Percentiles rank a stretch among this genome's conserved stretches.
These are phyloP conservation scores for Beris chalybata DNA, from an alignment of 2,888 invertebrate genomes.

Conservation along the genomic window DNA sequence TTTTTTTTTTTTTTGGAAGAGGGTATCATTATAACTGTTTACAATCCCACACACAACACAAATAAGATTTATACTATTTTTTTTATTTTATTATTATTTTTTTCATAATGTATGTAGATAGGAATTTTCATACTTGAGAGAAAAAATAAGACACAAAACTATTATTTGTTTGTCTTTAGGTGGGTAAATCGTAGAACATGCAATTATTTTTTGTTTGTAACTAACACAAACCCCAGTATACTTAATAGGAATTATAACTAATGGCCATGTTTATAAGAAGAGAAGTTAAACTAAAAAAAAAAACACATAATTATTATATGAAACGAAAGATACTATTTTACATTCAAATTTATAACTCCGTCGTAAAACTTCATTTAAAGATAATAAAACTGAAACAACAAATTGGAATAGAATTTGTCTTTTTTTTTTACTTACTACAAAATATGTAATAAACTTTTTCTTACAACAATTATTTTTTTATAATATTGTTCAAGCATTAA, in stretches of 20 bases:
- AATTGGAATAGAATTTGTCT: constrained; percentile 19
- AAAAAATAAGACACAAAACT: constrained; percentile 12
- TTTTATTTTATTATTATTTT: constrained; percentile 16
- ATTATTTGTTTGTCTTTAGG: constrained; percentile 7
- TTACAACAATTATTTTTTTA: constrained; percentile 16
- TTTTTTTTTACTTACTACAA: constrained; percentile 13
- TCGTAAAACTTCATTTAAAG: no score
- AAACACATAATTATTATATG: not conserved
- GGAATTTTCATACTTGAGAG: constrained; percentile 17
- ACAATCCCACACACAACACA: constrained; percentile 25
- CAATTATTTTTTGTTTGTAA: constrained; percentile 26
- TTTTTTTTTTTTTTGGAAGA: constrained; percentile 26
- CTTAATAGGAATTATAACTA: constrained; percentile 26
- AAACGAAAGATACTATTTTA: no score
- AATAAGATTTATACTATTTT: constrained; percentile 16
- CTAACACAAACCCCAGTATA: constrained; percentile 28
- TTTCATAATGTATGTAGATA: constrained; percentile 24
- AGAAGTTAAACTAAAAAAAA: constrained; percentile 13
- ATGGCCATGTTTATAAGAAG: constrained; percentile 28
- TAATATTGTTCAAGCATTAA: constrained; percentile 24
- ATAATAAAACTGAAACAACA: constrained; percentile 17
- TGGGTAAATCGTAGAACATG: constrained; percentile 28
- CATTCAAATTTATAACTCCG: no score
- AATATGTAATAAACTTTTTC: constrained; percentile 13
- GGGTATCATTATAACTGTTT: constrained; percentile 32